Evolutionary conservation across 2,888 invertebrate genomes (phyloP).

Genomic region (Omphaloscelis lunosa): DNA sequence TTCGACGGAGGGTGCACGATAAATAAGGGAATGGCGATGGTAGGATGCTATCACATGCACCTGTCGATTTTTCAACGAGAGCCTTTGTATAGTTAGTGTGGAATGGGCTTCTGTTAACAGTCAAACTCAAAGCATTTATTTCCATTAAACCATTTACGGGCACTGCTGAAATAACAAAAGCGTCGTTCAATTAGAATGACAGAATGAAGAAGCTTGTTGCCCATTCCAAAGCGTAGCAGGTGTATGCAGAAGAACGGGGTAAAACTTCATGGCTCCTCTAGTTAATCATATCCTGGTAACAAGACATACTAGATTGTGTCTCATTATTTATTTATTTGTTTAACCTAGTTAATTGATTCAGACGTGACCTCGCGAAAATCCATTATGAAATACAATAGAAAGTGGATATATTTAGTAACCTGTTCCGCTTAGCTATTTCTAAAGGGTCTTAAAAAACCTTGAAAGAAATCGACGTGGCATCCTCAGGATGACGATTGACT

Average conservation of each 20-base stretch:
- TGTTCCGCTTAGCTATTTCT: too few relatives aligned
- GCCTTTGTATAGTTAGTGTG: constrained; percentile 60
- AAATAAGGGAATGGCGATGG: constrained; percentile 83
- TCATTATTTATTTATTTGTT: background rate
- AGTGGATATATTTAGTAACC: too few relatives aligned
- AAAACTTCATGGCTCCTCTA: background rate
- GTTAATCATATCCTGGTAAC: too few relatives aligned
- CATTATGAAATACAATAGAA: too few relatives aligned
- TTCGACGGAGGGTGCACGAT: constrained; percentile 76
- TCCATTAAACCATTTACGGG: too few relatives aligned
- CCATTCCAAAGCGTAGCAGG: background rate
- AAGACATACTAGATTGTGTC: background rate
- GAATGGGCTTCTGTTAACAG: constrained; percentile 66
- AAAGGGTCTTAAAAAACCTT: too few relatives aligned
- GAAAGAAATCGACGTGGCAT: too few relatives aligned
- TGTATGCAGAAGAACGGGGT: background rate
- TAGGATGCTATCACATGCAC: constrained; percentile 85
- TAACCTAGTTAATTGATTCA: too few relatives aligned
- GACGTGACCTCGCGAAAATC: too few relatives aligned
- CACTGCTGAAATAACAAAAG: background rate
- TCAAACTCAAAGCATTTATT: too few relatives aligned
- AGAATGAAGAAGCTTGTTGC: background rate
- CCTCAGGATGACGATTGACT: too few relatives aligned
- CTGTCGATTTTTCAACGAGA: constrained; percentile 83
- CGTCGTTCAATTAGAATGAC: too few relatives aligned